Percentiles rank a stretch among this genome's conserved stretches.
Evolutionary conservation across 2,113 vertebrate species (phyloP).

Genomic region (Poecile atricapillus): DNA sequence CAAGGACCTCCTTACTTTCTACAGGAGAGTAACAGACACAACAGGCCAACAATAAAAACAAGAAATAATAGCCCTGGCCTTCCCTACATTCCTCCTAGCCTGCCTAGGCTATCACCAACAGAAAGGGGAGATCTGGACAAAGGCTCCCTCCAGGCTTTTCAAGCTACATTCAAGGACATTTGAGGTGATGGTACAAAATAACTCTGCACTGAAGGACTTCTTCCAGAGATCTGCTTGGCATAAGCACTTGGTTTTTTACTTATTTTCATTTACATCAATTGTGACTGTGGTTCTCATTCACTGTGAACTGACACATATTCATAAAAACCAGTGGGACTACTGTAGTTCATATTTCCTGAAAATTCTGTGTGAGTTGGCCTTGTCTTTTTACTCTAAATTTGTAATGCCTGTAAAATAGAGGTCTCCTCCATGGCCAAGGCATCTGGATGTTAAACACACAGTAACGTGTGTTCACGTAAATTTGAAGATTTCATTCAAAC

Average conservation of each 20-base stretch:
- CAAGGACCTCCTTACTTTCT: not conserved
- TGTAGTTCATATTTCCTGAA: not conserved
- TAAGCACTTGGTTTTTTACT: not conserved
- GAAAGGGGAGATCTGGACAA: not conserved
- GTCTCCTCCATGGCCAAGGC: not conserved
- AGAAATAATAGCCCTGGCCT: not conserved
- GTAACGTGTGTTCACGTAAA: not conserved
- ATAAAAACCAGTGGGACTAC: not conserved
- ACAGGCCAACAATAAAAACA: not conserved
- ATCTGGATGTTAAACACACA: not conserved
- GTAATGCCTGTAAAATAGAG: not conserved
- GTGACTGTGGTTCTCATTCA: not conserved
- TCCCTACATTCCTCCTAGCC: not conserved
- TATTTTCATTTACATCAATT: not conserved
- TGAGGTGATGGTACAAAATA: not conserved
- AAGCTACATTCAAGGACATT: not conserved
- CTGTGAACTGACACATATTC: not conserved
- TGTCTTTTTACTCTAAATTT: not conserved
- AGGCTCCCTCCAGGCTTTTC: not conserved
- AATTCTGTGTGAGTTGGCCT: not conserved
- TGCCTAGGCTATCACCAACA: not conserved
- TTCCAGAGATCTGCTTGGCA: not conserved
- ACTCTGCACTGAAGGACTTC: not conserved
- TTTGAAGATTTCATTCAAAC: not conserved
- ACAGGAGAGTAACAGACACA: not conserved